Evolutionary conservation across 2,888 invertebrate species (phyloP), one percentile per base, ranked within the genome.

Genomic region (Netelia melanura): DNA sequence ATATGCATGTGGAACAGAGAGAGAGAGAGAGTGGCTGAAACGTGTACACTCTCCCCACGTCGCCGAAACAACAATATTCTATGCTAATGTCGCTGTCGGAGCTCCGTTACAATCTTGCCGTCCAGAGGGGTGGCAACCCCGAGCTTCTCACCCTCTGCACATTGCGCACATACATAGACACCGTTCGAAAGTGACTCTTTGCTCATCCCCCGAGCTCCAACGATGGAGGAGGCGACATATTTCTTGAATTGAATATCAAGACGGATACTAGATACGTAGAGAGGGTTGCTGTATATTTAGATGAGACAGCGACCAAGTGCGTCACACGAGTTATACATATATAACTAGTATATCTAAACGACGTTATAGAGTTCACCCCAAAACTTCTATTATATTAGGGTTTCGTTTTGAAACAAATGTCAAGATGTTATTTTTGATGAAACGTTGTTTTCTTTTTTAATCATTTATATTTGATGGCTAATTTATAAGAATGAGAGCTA

Each of bases 51-150:
- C 79, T 86, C 84, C 88, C 76, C 65, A 38, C 75, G 77, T 83
- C 83, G 70, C 72, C 81, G 64, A 79, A 83, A 81, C 80, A 89
- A 90, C 91, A 90, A 90, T 90, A 88, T 87, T 87, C 88, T 88
- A 90, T 91, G 91, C 90, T 91, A 91, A 91, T 91, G 87, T 86
- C 87, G 70, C 82, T 76, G 79, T 79, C 76, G 76, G 72, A 48
- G 79, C 88, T 86, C 87, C 81, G 89, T 91, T 90, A 91, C 90
- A 89, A 90, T 90, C 90, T 90, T 89, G 86, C 88, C 86, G 86
- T 86, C 86, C 86, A 86, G 78, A 81, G 86, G 72, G 83, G 81
- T 67, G 65, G 75, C 17, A 85, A 85, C 56, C 70, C 61, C 56
- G 74, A 83, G 83, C 80, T 84, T 83, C 80, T 79, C 79, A 48